These are phyloP conservation scores for Solen grandis DNA, from an alignment of 1,140 invertebrate species.

Conservation along the genomic window DNA sequence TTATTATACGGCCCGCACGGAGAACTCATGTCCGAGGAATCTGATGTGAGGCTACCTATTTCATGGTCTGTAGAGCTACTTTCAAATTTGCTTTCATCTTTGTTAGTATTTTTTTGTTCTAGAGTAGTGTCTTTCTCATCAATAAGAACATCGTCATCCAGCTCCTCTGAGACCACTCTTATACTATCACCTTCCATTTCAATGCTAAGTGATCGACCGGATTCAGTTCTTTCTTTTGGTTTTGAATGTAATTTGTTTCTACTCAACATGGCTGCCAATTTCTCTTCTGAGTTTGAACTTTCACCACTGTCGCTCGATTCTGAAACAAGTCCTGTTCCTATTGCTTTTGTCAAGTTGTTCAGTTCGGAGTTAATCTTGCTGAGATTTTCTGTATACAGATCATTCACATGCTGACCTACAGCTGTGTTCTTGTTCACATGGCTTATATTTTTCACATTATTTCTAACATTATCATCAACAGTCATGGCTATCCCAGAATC, in stretches of 20 bases:
- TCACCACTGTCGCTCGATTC: constrained; percentile 66
- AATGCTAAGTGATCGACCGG: constrained; percentile 73
- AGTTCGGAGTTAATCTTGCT: constrained; percentile 54
- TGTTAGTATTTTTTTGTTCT: constrained; percentile 68
- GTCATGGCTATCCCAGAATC: constrained; percentile 71
- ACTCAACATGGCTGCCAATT: constrained; percentile 71
- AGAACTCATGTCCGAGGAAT: constrained; percentile 70
- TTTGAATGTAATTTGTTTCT: constrained; percentile 74
- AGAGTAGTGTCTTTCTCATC: constrained; percentile 26
- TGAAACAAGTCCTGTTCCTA: constrained; percentile 30
- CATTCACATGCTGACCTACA: constrained; percentile 74
- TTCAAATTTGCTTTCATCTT: constrained; percentile 74
- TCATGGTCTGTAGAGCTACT: constrained; percentile 73
- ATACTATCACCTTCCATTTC: constrained; percentile 80
- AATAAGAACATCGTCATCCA: constrained; percentile 56
- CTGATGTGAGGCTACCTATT: constrained; percentile 70
- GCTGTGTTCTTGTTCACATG: constrained; percentile 52
- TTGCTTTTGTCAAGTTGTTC: constrained; percentile 28
- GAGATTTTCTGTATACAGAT: constrained; percentile 63
- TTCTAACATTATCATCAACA: constrained; percentile 67
- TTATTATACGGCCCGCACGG: constrained; percentile 60
- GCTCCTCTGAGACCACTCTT: constrained; percentile 77
- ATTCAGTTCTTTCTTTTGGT: constrained; percentile 48
- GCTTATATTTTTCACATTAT: constrained; percentile 71
- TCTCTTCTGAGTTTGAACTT: constrained; percentile 72